Conservation (phyloP, 2,888 invertebrate species). For the Polyommatus iphigenia region DNA sequence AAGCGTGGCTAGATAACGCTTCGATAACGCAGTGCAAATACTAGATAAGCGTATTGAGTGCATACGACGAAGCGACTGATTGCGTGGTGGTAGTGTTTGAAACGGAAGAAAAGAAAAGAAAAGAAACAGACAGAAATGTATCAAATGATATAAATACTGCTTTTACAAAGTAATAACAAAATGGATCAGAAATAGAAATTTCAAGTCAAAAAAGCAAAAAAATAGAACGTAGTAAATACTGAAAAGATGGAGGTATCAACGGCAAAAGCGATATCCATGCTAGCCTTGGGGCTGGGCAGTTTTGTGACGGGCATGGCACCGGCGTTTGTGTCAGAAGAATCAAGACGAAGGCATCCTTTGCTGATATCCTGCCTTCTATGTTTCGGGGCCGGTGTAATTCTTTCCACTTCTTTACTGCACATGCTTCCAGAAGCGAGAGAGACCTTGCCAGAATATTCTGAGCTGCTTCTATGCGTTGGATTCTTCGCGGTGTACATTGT, state of each 20-base stretch:
- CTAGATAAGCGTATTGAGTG: conserved; percentile 38
- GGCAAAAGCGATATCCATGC: conserved; percentile 84
- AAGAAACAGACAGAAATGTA: background rate
- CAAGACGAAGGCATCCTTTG: conserved; percentile 81
- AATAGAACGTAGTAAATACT: background rate
- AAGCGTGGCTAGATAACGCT: conserved; percentile 32
- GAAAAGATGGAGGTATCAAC: conserved; percentile 56
- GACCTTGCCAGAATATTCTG: conserved; percentile 79
- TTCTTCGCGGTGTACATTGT: conserved; percentile 86
- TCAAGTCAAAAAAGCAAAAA: background rate
- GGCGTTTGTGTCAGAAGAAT: conserved; percentile 80
- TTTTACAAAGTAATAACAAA: conserved; percentile 36
- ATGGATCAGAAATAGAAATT: conserved; percentile 56
- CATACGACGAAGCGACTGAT: conserved; percentile 20
- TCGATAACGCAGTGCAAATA: conserved; percentile 46
- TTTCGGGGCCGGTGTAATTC: conserved; percentile 89
- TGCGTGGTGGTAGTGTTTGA: background rate
- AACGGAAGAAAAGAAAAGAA: background rate
- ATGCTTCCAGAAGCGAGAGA: conserved; percentile 90
- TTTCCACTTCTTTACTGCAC: conserved; percentile 88
- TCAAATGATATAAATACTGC: background rate
- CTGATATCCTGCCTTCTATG: conserved; percentile 85
- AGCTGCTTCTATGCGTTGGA: conserved; percentile 83
- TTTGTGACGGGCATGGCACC: conserved; percentile 86
- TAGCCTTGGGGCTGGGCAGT: conserved; percentile 84